A percentile compares a stretch with the other conserved stretches of the same genome.
These are phyloP conservation scores for Merops nubicus DNA, from an alignment of 2,113 vertebrate species.

Conservation along the genomic window DNA sequence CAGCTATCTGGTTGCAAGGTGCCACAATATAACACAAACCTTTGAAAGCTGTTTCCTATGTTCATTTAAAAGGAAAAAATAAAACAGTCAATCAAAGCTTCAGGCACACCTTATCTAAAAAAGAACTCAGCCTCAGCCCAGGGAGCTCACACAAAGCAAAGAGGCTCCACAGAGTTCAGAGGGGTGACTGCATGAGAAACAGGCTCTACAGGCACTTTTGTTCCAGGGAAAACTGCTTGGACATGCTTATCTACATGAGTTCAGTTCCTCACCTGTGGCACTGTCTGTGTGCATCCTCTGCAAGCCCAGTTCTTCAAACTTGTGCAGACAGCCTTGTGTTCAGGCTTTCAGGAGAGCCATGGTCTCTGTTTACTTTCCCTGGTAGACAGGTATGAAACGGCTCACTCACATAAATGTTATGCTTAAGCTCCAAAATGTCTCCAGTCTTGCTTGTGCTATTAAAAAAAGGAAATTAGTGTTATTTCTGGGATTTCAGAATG, in stretches of 20 bases:
- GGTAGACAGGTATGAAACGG: not conserved
- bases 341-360: not conserved
- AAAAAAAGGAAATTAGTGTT: not conserved
- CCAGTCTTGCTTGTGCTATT: no score
- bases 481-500: not conserved
- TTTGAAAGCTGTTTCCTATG: not conserved
- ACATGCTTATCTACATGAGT: not conserved
- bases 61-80: not conserved
- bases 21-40: not conserved
- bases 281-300: not conserved
- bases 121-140: not conserved
- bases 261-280: not conserved
- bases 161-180: not conserved
- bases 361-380: not conserved
- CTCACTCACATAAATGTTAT: not conserved
- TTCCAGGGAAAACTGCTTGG: accelerated
- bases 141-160: accelerated
- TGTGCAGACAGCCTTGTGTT: not conserved
- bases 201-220: not conserved
- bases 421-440: not conserved
- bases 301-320: not conserved
- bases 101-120: not conserved
- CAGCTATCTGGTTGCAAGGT: no score
- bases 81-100: not conserved
- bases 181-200: not conserved